phyloP scores from a whole-genome alignment of 2,888 invertebrate species.

The Dasypolia templi region DNA sequence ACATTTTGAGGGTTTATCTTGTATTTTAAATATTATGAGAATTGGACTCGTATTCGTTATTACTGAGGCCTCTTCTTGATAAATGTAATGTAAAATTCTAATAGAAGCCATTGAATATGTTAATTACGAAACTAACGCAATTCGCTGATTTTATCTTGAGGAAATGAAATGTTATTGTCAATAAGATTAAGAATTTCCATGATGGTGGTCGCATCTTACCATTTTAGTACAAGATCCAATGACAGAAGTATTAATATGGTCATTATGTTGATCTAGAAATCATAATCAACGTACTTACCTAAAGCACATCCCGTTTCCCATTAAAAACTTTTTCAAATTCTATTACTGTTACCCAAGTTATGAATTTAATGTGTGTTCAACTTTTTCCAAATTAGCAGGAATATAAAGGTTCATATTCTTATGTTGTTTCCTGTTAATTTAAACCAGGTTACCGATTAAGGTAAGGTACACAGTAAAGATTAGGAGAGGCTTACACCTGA shows the following conservation, averaged over 20 bases:
- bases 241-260: conserved; percentile 29
- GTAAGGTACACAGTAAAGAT: neutral
- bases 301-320: neutral
- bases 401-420: neutral
- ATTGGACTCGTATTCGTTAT: conserved; percentile 26
- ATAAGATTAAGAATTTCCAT: conserved; percentile 28
- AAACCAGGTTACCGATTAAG: neutral
- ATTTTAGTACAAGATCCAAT: conserved; percentile 9
- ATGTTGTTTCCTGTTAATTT: neutral
- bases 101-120: conserved; percentile 35
- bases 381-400: neutral
- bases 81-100: conserved; percentile 17
- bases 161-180: conserved; percentile 22
- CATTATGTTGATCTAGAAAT: conserved; percentile 41
- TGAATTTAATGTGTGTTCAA: neutral
- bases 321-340: neutral
- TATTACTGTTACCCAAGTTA: neutral
- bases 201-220: conserved; percentile 44
- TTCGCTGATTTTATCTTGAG: conserved; percentile 45
- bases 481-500: neutral
- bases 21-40: conserved; percentile 42
- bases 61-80: conserved; percentile 14
- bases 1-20: conserved; percentile 56
- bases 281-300: neutral
- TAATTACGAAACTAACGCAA: conserved; percentile 27